Percentiles rank a stretch among this genome's conserved stretches.
phyloP scores from a whole-genome alignment of 2,113 vertebrate species.

The Tylochromis polylepis region DNA sequence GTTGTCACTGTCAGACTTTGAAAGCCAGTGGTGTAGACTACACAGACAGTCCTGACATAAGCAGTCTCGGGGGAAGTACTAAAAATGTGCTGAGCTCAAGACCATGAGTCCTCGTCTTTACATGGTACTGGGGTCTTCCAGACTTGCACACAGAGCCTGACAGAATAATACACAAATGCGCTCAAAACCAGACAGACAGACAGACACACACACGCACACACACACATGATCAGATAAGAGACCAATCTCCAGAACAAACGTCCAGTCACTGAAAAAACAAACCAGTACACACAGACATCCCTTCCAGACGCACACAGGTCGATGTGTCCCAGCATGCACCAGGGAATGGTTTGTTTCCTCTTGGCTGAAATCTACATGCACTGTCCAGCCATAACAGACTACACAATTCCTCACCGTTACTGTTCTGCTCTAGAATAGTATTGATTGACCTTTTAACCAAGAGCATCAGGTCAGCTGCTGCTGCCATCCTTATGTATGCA shows the following conservation, averaged over 20 bases:
- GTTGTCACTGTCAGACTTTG: neutral
- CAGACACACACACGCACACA: constrained; percentile 13
- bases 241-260: neutral
- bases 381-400: constrained; percentile 44
- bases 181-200: neutral
- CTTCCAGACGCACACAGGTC: constrained; percentile 13
- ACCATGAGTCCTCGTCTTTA: neutral
- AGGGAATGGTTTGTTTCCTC: constrained; percentile 37
- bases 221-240: neutral
- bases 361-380: constrained; percentile 3
- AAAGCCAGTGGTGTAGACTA: neutral
- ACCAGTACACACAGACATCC: constrained; percentile 40
- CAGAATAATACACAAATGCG: neutral
- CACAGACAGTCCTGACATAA: constrained; percentile 1
- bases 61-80: constrained; percentile 15
- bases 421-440: neutral
- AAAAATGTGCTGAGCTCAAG: neutral
- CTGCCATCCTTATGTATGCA: neutral
- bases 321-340: constrained; percentile 2
- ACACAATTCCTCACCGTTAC: neutral
- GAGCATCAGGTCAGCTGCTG: neutral
- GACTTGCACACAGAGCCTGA: neutral
- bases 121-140: neutral
- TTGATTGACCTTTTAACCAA: constrained; percentile 31
- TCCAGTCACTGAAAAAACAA: neutral